Base-by-base conservation (phyloP, 2,888 invertebrate genomes). In the Drosophila atripex region DNA sequence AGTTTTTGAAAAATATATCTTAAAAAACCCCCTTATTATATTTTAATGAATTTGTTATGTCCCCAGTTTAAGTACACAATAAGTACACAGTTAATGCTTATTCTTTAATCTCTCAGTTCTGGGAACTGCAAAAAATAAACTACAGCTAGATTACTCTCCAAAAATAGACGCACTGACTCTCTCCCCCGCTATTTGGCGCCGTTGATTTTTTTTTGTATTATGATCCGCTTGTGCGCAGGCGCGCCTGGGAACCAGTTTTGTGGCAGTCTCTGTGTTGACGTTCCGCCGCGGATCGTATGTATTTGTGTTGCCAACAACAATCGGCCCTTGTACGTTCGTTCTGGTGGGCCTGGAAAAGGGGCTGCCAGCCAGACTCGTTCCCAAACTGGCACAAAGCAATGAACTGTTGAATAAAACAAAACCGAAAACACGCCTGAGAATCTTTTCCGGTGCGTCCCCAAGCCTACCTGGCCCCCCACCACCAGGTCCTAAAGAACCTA, bases 361-460 rank as follows among this genome's bases (percentile, higher is more conserved):
- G 78, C 71, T 59, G 59, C 50, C 51, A 77, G 59, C 50, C 51
- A 77, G 80, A 86, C 86, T 61, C 56, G 86, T 83, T 75, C 80
- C 52, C 84, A 65, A 80, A 80, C 84, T 80, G 71, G 84, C 86
- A 86, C 80, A 82, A 86, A 82, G 80, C 80, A 86, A 86, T 86
- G 84, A 82, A 82, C 86, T 86, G 86, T 86, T 86, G 63, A 83
- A 71, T 56, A 70, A 53, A 70, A 59, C 70, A 70, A 69, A 68
- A 69, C 51, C 55, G 30, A 71, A 71, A 80, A 76, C 72, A 69
- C 60, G 72, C 75, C 73, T 86, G 86, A 83, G 86, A 83, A 86
- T 77, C 80, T 82, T 77, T 77, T 83, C 86, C 80, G 86, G 84
- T 83, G 64, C 57, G 43, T 60, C 49, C 35, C 74, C 47, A 21